These are phyloP conservation scores for Nemotelus nigrinus DNA, from an alignment of 2,888 invertebrate species.

Conservation along the genomic window DNA sequence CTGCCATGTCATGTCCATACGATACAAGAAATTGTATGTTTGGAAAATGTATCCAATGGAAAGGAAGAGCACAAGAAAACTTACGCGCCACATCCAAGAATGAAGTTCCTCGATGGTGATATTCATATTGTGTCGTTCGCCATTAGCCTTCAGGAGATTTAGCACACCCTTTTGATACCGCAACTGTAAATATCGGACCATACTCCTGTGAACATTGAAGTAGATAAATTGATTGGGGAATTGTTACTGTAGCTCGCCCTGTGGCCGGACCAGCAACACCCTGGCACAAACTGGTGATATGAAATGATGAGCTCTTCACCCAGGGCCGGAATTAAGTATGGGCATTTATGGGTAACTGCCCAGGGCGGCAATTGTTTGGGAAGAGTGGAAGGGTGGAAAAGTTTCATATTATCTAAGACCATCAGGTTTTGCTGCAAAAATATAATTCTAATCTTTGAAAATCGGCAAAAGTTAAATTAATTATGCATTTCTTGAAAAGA, in stretches of 20 bases:
- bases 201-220: constrained; percentile 93
- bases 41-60: constrained; percentile 95
- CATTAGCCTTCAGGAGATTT: constrained; percentile 89
- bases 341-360: too few species aligned
- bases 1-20: constrained; percentile 93
- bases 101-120: constrained; percentile 99
- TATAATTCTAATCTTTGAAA: too few species aligned
- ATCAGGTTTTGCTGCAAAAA: too few species aligned
- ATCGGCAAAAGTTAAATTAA: too few species aligned
- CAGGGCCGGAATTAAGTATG: too few species aligned
- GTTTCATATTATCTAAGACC: too few species aligned
- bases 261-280: constrained; percentile 96
- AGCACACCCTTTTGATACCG: constrained; percentile 92
- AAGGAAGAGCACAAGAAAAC: constrained; percentile 95
- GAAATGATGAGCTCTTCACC: constrained; percentile 99
- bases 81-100: constrained; percentile 99
- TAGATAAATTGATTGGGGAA: constrained; percentile 93
- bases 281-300: constrained; percentile 95
- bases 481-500: too few species aligned
- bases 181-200: constrained; percentile 95
- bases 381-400: too few species aligned
- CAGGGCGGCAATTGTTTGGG: too few species aligned
- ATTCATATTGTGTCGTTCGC: constrained; percentile 98
- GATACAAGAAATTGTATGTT: constrained; percentile 82
- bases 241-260: constrained; percentile 87